Percentiles rank a stretch among this genome's conserved stretches.
phyloP scores from a whole-genome alignment of 2,888 invertebrate genomes.

The Megamerina dolium region DNA sequence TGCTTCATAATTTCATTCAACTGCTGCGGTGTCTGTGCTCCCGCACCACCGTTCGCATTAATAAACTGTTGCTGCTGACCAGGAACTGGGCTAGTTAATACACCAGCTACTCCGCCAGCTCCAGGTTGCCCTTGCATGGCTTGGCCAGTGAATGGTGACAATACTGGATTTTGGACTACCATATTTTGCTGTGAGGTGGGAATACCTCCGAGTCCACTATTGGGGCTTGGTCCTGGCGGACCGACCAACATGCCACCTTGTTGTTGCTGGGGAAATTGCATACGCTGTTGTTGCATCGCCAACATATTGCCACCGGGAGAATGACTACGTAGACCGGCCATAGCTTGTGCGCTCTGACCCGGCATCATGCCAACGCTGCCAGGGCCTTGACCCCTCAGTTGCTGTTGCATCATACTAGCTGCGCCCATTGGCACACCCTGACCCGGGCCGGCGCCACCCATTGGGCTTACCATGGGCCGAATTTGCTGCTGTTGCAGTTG shows the following conservation, averaged over 20 bases:
- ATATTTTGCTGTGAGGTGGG: constrained; percentile 56
- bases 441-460: constrained; percentile 32
- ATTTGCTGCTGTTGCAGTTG: constrained; percentile 30
- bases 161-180: constrained; percentile 58
- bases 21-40: constrained; percentile 38
- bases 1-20: constrained; percentile 59
- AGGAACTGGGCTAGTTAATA: constrained; percentile 40
- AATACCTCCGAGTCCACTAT: constrained; percentile 41
- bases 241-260: constrained; percentile 56
- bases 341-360: constrained; percentile 25
- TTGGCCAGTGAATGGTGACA: constrained; percentile 63
- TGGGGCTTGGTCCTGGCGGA: constrained; percentile 73
- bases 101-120: constrained; percentile 28
- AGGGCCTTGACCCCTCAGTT: constrained; percentile 39
- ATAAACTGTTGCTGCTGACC: constrained; percentile 43
- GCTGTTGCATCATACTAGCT: constrained; percentile 36
- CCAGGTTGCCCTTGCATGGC: constrained; percentile 47
- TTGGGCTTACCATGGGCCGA: constrained; percentile 40
- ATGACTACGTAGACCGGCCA: constrained; percentile 58
- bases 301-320: constrained; percentile 59
- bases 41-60: constrained; percentile 56
- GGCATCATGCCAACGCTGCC: constrained; percentile 29
- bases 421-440: constrained; percentile 23
- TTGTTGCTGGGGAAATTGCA: constrained; percentile 50
- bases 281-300: constrained; percentile 52